Conservation (phyloP, 2,888 invertebrate genomes). For the Druceiella hillmani region DNA sequence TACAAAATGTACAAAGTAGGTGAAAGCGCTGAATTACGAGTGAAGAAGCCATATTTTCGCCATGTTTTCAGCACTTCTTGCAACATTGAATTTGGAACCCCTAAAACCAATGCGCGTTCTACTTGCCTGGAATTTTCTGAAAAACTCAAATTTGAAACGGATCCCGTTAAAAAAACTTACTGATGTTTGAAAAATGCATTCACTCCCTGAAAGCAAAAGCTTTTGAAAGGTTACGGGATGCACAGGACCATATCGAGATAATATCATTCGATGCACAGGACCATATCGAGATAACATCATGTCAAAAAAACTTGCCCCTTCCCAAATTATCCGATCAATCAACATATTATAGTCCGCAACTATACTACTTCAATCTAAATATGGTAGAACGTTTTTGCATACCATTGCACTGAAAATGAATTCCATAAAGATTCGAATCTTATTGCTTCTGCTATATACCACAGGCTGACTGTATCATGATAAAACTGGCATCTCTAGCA, state of each 20-base stretch:
- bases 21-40: too few relatives aligned
- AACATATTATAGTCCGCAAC: conserved; percentile 29
- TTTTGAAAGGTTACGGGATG: not conserved
- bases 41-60: too few relatives aligned
- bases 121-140: too few relatives aligned
- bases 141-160: too few relatives aligned
- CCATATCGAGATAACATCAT: conserved; percentile 17
- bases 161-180: too few relatives aligned
- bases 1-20: too few relatives aligned
- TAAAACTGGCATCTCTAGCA: conserved; percentile 15
- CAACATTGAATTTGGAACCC: too few relatives aligned
- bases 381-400: conserved; percentile 27
- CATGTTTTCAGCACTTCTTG: too few relatives aligned
- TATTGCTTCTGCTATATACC: conserved; percentile 18
- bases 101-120: too few relatives aligned
- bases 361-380: conserved; percentile 30
- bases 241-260: too few relatives aligned
- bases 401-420: conserved; percentile 24
- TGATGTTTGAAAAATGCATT: conserved; percentile 1
- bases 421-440: conserved; percentile 21
- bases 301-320: conserved; percentile 13
- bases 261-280: too few relatives aligned
- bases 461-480: conserved; percentile 15
- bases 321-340: conserved; percentile 29
- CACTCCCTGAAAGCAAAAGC: conserved; percentile 3